Conservation (phyloP, 2,888 invertebrate genomes). For the Vanessa cardui region DNA sequence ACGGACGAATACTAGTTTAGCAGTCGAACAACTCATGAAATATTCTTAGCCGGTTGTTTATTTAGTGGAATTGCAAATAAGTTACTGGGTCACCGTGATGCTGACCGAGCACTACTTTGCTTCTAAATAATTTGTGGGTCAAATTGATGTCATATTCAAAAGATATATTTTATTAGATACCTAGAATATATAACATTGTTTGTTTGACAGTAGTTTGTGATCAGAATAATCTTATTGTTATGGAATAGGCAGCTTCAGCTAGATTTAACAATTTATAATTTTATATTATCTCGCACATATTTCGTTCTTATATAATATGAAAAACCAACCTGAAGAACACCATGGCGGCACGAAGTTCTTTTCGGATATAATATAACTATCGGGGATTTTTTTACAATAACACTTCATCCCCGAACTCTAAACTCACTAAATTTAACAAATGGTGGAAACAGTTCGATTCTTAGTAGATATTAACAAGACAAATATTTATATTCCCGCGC, state of each 20-base stretch:
- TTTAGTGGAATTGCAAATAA: conserved; percentile 50
- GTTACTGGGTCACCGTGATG: conserved; percentile 48
- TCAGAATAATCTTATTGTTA: too few relatives aligned
- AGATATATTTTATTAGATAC: not conserved
- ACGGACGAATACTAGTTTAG: conserved; percentile 39
- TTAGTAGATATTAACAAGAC: too few relatives aligned
- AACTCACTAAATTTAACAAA: conserved; percentile 33
- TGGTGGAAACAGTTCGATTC: too few relatives aligned
- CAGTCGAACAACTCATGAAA: conserved; percentile 48
- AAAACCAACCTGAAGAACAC: conserved; percentile 60
- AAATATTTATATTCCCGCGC: too few relatives aligned
- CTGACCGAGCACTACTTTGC: conserved; percentile 45
- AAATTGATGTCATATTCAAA: conserved; percentile 14
- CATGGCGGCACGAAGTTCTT: conserved; percentile 60
- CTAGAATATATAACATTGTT: not conserved
- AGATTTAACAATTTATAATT: too few relatives aligned
- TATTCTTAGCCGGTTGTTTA: conserved; percentile 53
- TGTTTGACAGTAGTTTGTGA: too few relatives aligned
- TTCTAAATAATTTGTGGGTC: conserved; percentile 11
- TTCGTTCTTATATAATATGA: not conserved
- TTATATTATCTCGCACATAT: too few relatives aligned
- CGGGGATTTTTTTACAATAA: conserved; percentile 52
- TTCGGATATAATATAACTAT: conserved; percentile 54
- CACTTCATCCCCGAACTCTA: conserved; percentile 59
- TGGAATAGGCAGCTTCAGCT: too few relatives aligned